phyloP scores from a whole-genome alignment of 2,797 vertebrate species.

The Cirrhinus molitorella region DNA sequence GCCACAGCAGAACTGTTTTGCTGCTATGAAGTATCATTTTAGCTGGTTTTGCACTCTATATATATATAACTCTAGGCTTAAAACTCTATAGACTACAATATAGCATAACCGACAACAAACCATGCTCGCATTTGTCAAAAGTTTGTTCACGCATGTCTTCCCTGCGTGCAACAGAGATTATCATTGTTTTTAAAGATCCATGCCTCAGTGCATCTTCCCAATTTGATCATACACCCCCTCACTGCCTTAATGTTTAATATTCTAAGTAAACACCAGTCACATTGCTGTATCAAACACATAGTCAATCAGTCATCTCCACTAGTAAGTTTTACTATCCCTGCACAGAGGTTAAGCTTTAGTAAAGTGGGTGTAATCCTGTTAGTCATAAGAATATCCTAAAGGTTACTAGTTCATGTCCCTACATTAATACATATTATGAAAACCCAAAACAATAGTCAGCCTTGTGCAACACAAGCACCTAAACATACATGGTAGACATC shows the following conservation, averaged over 20 bases:
- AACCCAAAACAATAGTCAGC: background rate
- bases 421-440: background rate
- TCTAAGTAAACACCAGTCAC: background rate
- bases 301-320: slow-evolving; percentile 10
- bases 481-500: background rate
- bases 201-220: background rate
- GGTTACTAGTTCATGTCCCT: background rate
- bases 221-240: background rate
- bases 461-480: background rate
- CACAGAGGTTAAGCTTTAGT: slow-evolving; percentile 42
- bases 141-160: background rate
- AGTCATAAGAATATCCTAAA: slow-evolving; percentile 18
- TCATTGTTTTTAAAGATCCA: background rate
- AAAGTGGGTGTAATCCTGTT: slow-evolving; percentile 31
- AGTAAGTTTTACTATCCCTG: background rate
- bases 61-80: too few relatives aligned
- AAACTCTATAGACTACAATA: background rate
- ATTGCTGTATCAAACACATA: background rate
- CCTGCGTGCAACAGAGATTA: background rate
- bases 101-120: background rate
- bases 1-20: too few relatives aligned
- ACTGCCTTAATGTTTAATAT: background rate
- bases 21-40: too few relatives aligned
- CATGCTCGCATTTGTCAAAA: background rate
- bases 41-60: too few relatives aligned